A percentile compares a stretch with the other conserved stretches of the same genome.
Conservation (phyloP, 2,888 invertebrate genomes). For the Conops quadrifasciatus region DNA sequence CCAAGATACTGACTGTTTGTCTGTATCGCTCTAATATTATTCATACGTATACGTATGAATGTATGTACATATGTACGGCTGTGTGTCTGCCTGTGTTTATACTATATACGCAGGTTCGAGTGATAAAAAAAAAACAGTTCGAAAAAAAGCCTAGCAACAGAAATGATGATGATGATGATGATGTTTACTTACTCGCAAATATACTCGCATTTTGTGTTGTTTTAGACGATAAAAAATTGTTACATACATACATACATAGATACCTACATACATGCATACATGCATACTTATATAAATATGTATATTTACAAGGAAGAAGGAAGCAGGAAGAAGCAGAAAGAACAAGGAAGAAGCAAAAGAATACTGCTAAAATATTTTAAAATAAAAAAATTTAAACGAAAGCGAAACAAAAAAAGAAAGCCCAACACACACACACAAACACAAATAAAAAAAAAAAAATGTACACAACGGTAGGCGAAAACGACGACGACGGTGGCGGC, state of each 20-base stretch:
- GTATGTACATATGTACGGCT: conserved; percentile 8
- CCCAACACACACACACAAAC: no score
- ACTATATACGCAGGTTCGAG: neutral
- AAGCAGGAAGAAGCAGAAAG: neutral
- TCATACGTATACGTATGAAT: neutral
- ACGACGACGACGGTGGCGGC: no score
- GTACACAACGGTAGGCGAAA: neutral
- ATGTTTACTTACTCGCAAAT: no score
- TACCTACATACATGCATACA: no score
- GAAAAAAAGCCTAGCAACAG: conserved; percentile 2
- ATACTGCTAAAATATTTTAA: conserved; percentile 8
- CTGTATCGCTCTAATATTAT: conserved; percentile 16
- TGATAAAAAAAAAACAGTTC: neutral
- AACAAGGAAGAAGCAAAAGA: conserved; percentile 18
- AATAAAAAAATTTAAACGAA: neutral
- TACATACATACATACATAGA: no score
- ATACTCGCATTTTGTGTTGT: no score
- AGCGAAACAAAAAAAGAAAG: neutral
- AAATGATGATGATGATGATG: neutral
- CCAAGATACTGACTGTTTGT: no score
- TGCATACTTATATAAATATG: no score
- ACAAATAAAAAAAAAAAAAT: neutral
- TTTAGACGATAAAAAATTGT: no score
- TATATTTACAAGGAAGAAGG: conserved; percentile 16
- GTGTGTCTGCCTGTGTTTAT: neutral